Conservation (phyloP, 1,140 invertebrate genomes). For the Camponotus vicinus region DNA sequence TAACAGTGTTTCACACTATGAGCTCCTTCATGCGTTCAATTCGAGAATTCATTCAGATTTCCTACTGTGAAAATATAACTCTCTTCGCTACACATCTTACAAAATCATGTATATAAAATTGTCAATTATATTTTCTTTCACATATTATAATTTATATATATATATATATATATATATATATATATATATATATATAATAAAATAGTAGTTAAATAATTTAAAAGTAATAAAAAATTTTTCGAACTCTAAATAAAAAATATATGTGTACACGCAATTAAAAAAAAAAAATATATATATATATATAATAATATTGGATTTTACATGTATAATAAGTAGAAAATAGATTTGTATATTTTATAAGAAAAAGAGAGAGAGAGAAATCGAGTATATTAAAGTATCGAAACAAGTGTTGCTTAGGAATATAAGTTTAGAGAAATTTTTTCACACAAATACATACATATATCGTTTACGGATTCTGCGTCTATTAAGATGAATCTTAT, state of each 20-base stretch:
- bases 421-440: background rate
- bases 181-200: background rate
- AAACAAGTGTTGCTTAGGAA: background rate
- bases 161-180: too few relatives aligned
- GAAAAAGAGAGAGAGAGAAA: background rate
- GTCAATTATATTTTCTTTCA: background rate
- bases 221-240: background rate
- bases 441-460: too few relatives aligned
- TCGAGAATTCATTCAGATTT: conserved; percentile 4
- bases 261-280: too few relatives aligned
- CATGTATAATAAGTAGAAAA: background rate
- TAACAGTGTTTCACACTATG: background rate
- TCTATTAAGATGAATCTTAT: conserved; percentile 10
- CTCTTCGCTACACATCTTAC: background rate
- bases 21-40: conserved; percentile 24
- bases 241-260: too few relatives aligned
- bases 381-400: background rate
- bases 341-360: conserved; percentile 11
- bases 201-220: background rate
- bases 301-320: conserved; percentile 1
- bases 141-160: conserved; percentile 7
- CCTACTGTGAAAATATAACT: background rate
- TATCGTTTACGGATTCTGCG: conserved; percentile 6
- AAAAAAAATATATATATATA: background rate
- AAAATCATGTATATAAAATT: background rate